These are phyloP conservation scores for Crenichthys baileyi DNA, from an alignment of 2,797 vertebrate species.

Conservation along the genomic window DNA sequence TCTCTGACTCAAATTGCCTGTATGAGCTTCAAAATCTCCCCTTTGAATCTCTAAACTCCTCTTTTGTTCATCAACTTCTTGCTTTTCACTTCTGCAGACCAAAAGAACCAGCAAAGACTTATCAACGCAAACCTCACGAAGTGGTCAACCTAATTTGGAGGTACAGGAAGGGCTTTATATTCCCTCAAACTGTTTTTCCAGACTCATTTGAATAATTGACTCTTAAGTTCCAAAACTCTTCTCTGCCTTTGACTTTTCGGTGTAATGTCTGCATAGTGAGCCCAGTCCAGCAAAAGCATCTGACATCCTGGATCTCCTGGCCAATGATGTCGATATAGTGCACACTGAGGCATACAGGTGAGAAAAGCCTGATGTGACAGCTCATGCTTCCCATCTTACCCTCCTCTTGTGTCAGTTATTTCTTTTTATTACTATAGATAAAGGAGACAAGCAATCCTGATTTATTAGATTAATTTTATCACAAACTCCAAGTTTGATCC, in stretches of 20 bases:
- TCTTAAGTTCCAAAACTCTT: slow-evolving; percentile 27
- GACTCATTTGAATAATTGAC: slow-evolving; percentile 30
- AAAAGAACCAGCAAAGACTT: slow-evolving; percentile 50
- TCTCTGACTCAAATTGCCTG: slow-evolving; percentile 33
- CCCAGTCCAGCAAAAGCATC: slow-evolving; percentile 46
- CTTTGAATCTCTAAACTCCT: slow-evolving; percentile 12
- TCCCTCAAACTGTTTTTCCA: slow-evolving; percentile 28
- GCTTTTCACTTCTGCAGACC: slow-evolving; percentile 47
- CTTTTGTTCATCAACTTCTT: slow-evolving; percentile 35
- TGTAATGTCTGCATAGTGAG: slow-evolving; percentile 55
- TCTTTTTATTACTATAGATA: slow-evolving; percentile 33
- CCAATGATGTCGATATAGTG: slow-evolving; percentile 58
- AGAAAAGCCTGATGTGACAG: slow-evolving; percentile 28
- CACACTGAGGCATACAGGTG: slow-evolving; percentile 58
- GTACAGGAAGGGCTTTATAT: slow-evolving; percentile 53
- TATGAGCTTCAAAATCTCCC: slow-evolving; percentile 35
- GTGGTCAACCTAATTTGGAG: slow-evolving; percentile 35
- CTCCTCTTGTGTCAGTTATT: neutral
- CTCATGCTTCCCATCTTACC: neutral
- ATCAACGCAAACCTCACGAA: slow-evolving; percentile 54
- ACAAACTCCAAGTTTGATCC: slow-evolving; percentile 53
- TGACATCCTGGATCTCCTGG: slow-evolving; percentile 56
- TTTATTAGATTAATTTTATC: slow-evolving; percentile 23
- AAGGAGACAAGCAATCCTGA: slow-evolving; percentile 12
- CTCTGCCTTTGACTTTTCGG: slow-evolving; percentile 34